Percentiles rank a stretch among this genome's conserved stretches.
Conservation (phyloP, 2,113 vertebrate species). For the Baryphthengus martii region DNA sequence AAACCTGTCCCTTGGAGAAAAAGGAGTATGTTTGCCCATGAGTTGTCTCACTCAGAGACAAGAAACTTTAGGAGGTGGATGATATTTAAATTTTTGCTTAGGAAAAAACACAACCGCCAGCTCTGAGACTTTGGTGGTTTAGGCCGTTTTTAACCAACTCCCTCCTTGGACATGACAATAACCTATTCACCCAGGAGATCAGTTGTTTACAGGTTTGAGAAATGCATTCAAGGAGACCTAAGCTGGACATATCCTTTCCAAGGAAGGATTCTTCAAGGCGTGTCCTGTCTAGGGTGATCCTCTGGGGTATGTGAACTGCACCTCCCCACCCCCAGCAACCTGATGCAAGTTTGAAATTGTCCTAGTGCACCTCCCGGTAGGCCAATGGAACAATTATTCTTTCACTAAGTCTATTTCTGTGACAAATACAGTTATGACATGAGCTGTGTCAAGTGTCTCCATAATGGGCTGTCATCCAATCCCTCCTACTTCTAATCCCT, state of each 20-base stretch:
- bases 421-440: background rate
- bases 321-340: background rate
- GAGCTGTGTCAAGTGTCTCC: slow-evolving; percentile 28
- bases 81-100: background rate
- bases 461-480: slow-evolving; percentile 6
- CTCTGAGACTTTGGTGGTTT: background rate
- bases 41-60: background rate
- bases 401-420: background rate
- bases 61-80: background rate
- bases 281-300: background rate
- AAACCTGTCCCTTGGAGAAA: background rate
- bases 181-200: background rate
- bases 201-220: background rate
- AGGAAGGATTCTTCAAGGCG: background rate
- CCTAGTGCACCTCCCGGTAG: background rate
- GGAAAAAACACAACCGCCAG: background rate
- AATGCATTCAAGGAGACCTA: background rate
- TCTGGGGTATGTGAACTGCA: background rate
- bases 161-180: background rate
- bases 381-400: slow-evolving; percentile 15
- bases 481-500: background rate
- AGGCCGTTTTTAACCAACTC: background rate
- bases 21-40: background rate
- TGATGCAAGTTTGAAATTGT: background rate
- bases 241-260: background rate